A percentile compares a stretch with the other conserved stretches of the same genome.
Evolutionary conservation across 2,797 vertebrate genomes (phyloP).

Genomic region (Pygocentrus nattereri): DNA sequence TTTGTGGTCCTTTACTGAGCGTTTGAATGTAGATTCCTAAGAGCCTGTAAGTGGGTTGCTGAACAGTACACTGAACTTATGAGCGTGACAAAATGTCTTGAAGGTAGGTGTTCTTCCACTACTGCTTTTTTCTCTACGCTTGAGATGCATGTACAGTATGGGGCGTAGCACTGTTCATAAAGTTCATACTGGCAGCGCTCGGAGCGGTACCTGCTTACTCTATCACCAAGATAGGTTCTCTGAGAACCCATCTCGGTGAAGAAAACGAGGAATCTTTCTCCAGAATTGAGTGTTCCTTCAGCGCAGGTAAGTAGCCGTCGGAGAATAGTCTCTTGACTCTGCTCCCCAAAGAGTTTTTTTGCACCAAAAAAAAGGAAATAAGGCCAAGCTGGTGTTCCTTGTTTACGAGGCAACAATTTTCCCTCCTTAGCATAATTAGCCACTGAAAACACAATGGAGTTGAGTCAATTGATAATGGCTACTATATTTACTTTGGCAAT

Average conservation of each 20-base stretch:
- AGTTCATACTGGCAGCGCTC: constrained; percentile 47
- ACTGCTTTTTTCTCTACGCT: constrained; percentile 53
- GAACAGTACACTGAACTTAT: constrained; percentile 14
- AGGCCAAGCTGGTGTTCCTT: constrained; percentile 8
- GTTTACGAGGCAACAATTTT: constrained; percentile 18
- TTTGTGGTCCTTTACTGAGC: constrained; percentile 63
- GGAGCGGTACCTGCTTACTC: constrained; percentile 50
- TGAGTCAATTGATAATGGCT: neutral
- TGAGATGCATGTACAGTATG: constrained; percentile 71
- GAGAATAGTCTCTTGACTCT: constrained; percentile 78
- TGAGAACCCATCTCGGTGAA: constrained; percentile 54
- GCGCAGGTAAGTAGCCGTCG: constrained; percentile 79
- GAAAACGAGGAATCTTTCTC: constrained; percentile 43
- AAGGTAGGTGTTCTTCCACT: constrained; percentile 79
- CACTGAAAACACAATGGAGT: constrained; percentile 14
- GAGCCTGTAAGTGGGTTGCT: constrained; percentile 54
- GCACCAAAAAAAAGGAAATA: neutral
- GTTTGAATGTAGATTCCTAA: constrained; percentile 60
- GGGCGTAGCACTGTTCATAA: constrained; percentile 59
- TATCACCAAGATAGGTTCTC: constrained; percentile 41
- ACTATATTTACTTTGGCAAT: neutral
- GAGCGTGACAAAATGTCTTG: constrained; percentile 2
- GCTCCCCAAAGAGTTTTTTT: constrained; percentile 59
- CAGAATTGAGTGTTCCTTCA: constrained; percentile 36
- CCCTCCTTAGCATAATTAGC: constrained; percentile 22